Base-by-base conservation (phyloP, 2,797 vertebrate genomes). In the Falco cherrug region DNA sequence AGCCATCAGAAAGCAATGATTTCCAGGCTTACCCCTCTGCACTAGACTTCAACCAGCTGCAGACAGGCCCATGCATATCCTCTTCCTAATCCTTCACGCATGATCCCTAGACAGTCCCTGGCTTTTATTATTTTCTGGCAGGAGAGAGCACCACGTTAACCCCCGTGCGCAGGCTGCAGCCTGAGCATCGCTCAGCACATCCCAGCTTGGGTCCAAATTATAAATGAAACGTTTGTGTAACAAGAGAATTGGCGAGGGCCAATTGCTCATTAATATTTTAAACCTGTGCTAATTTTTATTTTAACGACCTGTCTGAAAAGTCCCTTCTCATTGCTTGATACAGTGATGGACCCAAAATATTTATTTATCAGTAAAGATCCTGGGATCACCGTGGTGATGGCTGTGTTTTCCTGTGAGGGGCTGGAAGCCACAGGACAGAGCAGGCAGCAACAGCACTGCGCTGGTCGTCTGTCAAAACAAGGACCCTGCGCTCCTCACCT, bases 61-160 rank as follows among this genome's bases (percentile, higher is more conserved):
- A 93, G 90, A 93, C 95, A 96, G 94, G 85, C 92, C 89, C 7
- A 2, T 91, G 92, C 82, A 94, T 75, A 96, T 96, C 95, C 96
- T 95, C 92, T 96, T 87, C 89, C 93, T 96, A 95, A 92, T 95
- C 94, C 95, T 97, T 96, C 94, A 91, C 3, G 47, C 90, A 76
- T 74, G 16, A 84, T 95, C 96, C 95, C 89, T 93, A 91, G 96
- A 93, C 94, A 97, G 91, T 80, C 89, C 93, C 93, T 96, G 97
- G 95, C 90, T 96, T 97, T 92, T 92, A 96, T 97, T 97, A 97
- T 97, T 96, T 97, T 94, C 95, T 97, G 96, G 96, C 94, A 96
- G 90, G 39, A 95, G 69, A 69, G n/a, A 93, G 84, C 92, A 71
- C 54, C 41, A 67, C 8, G 10, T 94, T 97, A 95, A 94, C 93